Percentiles rank a stretch among this genome's conserved stretches.
These are phyloP conservation scores for Orussus abietinus DNA, from an alignment of 1,140 invertebrate genomes.

Conservation along the genomic window DNA sequence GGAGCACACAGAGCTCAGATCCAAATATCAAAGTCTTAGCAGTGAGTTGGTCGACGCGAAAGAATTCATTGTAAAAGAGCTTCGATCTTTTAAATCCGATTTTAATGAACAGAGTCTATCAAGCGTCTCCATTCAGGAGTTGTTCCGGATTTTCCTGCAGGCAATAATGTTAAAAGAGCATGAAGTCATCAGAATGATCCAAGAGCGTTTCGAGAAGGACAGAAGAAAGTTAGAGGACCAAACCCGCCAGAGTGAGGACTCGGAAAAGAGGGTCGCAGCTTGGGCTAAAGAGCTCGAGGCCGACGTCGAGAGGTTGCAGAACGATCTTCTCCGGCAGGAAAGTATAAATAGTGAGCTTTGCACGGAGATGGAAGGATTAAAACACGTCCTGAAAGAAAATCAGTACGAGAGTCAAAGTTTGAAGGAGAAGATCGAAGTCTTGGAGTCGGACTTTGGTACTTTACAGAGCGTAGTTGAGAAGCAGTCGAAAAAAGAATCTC, in stretches of 20 bases:
- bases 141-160: constrained; percentile 31
- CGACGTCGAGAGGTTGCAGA: constrained; percentile 39
- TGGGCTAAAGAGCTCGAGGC: constrained; percentile 36
- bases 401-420: constrained; percentile 32
- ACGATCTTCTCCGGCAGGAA: constrained; percentile 25
- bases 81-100: too few relatives aligned
- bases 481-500: constrained; percentile 11
- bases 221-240: constrained; percentile 31
- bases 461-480: constrained; percentile 34
- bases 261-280: constrained; percentile 24
- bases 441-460: constrained; percentile 31
- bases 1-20: too few relatives aligned
- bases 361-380: constrained; percentile 10
- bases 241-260: constrained; percentile 29
- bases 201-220: constrained; percentile 18
- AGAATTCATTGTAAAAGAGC: constrained; percentile 36
- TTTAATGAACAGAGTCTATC: too few relatives aligned
- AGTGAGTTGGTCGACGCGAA: constrained; percentile 30
- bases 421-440: constrained; percentile 24
- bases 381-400: constrained; percentile 23
- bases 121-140: too few relatives aligned
- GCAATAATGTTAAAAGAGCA: constrained; percentile 36
- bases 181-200: constrained; percentile 33
- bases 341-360: too few relatives aligned
- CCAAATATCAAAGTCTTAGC: constrained; percentile 18